Base-by-base conservation (phyloP, 2,113 vertebrate genomes). In the Tricholaema leucomelas region DNA sequence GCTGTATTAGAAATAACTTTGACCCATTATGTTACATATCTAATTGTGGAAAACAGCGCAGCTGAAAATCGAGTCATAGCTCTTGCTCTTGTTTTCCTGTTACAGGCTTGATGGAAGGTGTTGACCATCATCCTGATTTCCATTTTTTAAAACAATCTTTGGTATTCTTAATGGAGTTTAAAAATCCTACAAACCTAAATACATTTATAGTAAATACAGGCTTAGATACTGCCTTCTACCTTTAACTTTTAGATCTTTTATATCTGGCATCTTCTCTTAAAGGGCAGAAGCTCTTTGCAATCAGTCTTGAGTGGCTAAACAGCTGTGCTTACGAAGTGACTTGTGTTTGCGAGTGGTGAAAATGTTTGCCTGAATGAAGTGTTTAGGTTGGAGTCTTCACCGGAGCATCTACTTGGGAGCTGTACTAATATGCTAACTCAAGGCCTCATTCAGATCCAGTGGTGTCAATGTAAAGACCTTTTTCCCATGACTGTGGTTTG, bases 51-150 rank as follows among this genome's bases (percentile, higher is more conserved):
- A 63, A 80, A 28, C 35, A 46, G 10, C 60, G 64, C 4, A 40
- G 35, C 13, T 4, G 76, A 28, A 76, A 88, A 40, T 33, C 19
- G 30, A 38, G 20, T 40, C n/a, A 66, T 50, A 50, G 10, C 35
- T 73, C 18, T 64, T 75, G 31, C 3, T 78, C 23, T 50, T 78
- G 14, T 75, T 95, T 90, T 75, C 31, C 33, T 88, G 9, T 65
- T 76, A 33, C 0, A 0, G 6, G 5, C 28, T 27, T 38, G 15
- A 23, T 54, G 18, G 12, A 67, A 80, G 52, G 56, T 84, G 90
- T 36, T 64, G 23, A 28, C 78, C 9, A 8, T 40, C 81, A 8
- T 81, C 30, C 25, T 13, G 12, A 42, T 79, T 70, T 54, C 28
- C 15, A 6, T 36, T 90, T 92, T 65, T 84, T 4, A 44, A 56